These are phyloP conservation scores for Prosopocoilus inquinatus DNA, from an alignment of 2,888 invertebrate genomes.

Conservation along the genomic window DNA sequence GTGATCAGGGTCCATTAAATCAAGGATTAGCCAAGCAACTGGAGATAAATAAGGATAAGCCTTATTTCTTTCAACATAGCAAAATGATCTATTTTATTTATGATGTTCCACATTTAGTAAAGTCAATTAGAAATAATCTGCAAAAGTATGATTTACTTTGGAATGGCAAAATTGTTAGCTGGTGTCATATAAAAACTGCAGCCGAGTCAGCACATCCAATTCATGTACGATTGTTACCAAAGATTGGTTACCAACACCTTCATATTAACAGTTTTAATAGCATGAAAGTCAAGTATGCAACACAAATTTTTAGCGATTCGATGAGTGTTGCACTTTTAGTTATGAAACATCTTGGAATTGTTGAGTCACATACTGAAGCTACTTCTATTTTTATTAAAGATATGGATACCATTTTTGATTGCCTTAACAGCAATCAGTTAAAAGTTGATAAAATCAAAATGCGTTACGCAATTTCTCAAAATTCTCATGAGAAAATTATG, in stretches of 20 bases:
- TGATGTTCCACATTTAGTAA: slow-evolving; percentile 9
- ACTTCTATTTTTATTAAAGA: slow-evolving; percentile 9
- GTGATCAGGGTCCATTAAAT: slow-evolving; percentile 13
- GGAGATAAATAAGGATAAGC: neutral
- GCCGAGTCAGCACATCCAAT: slow-evolving; percentile 6
- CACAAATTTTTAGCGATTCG: slow-evolving; percentile 12
- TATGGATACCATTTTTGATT: slow-evolving; percentile 11
- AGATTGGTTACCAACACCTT: slow-evolving; percentile 9
- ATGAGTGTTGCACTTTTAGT: slow-evolving; percentile 16
- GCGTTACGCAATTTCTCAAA: slow-evolving; percentile 1
- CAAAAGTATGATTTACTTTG: slow-evolving; percentile 9
- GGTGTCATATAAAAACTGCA: slow-evolving; percentile 8
- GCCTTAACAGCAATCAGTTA: slow-evolving; percentile 5
- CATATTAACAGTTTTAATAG: slow-evolving; percentile 8
- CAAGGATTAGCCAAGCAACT: slow-evolving; percentile 11
- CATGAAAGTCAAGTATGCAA: slow-evolving; percentile 16
- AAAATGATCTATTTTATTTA: slow-evolving; percentile 7
- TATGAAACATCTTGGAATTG: slow-evolving; percentile 3
- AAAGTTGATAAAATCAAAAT: neutral
- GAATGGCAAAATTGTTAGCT: slow-evolving; percentile 10
- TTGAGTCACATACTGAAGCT: slow-evolving; percentile 11
- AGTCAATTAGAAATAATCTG: slow-evolving; percentile 7
- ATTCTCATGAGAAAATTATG: neutral
- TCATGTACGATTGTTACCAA: slow-evolving; percentile 10
- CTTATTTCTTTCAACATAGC: neutral